Evolutionary conservation across 2,113 vertebrate species (phyloP).

Genomic region (Eretmochelys imbricata): DNA sequence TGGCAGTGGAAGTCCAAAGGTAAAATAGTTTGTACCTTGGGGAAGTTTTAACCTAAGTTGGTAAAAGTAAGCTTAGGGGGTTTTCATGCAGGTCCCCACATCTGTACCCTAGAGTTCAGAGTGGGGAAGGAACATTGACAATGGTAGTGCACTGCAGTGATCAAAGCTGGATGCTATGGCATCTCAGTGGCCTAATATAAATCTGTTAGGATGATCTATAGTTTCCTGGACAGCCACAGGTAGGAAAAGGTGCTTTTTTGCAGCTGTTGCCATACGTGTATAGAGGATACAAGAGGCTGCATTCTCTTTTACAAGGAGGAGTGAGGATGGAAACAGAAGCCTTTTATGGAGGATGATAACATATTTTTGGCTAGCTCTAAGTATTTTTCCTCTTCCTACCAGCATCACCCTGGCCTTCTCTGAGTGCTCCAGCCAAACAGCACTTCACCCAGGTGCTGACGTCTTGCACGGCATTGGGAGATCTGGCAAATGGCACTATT

Average conservation of each 20-base stretch:
- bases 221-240: background rate
- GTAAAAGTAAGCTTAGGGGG: too few species aligned
- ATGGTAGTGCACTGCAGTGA: background rate
- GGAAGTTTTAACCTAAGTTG: too few species aligned
- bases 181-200: background rate
- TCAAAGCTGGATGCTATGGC: background rate
- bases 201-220: background rate
- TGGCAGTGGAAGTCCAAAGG: too few species aligned
- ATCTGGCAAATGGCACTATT: too few species aligned
- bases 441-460: too few species aligned
- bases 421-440: background rate
- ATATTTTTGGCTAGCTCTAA: too few species aligned
- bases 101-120: too few species aligned
- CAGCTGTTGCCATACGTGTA: too few species aligned
- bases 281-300: background rate
- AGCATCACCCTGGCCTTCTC: background rate
- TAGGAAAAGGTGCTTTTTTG: background rate
- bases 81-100: too few species aligned
- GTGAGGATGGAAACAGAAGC: accelerated
- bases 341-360: background rate
- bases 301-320: background rate
- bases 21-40: too few species aligned
- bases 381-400: background rate
- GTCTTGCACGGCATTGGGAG: too few species aligned
- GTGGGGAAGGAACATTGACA: too few species aligned